These are phyloP conservation scores for Criorhina ranunculi DNA, from an alignment of 2,888 invertebrate species.

Conservation along the genomic window DNA sequence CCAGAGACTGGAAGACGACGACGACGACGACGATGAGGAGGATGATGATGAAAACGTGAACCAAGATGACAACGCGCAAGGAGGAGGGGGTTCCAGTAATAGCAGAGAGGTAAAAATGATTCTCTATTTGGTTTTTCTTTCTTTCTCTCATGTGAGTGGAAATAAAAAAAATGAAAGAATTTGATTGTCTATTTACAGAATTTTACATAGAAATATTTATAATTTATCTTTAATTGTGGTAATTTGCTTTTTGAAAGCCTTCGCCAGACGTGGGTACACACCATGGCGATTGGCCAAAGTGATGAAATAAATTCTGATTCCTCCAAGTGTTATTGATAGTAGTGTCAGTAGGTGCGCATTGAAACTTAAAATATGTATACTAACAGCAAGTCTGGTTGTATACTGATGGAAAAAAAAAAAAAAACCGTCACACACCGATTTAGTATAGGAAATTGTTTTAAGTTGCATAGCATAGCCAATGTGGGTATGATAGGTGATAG, in stretches of 20 bases:
- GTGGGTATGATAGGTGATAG: too few species aligned
- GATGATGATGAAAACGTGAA: constrained; percentile 72
- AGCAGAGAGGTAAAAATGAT: constrained; percentile 82
- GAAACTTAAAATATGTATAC: neutral
- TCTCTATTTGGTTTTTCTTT: constrained; percentile 29
- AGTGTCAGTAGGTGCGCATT: neutral
- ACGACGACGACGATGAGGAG: constrained; percentile 66
- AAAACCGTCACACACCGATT: too few species aligned
- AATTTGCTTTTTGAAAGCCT: constrained; percentile 8
- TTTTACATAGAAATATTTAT: neutral
- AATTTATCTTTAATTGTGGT: constrained; percentile 1
- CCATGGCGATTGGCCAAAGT: neutral
- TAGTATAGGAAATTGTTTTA: too few species aligned
- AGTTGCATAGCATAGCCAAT: too few species aligned
- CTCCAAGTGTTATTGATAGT: neutral
- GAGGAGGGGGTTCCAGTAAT: constrained; percentile 79
- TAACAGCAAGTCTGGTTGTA: neutral
- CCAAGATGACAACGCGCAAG: too few species aligned
- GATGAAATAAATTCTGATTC: neutral
- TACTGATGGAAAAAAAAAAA: neutral
- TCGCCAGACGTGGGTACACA: neutral
- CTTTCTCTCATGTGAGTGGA: constrained; percentile 5
- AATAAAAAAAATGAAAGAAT: constrained; percentile 15
- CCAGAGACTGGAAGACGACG: constrained; percentile 61
- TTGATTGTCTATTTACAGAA: constrained; percentile 46